phyloP scores from a whole-genome alignment of 2,113 vertebrate species.

The Pteruthius melanotis region DNA sequence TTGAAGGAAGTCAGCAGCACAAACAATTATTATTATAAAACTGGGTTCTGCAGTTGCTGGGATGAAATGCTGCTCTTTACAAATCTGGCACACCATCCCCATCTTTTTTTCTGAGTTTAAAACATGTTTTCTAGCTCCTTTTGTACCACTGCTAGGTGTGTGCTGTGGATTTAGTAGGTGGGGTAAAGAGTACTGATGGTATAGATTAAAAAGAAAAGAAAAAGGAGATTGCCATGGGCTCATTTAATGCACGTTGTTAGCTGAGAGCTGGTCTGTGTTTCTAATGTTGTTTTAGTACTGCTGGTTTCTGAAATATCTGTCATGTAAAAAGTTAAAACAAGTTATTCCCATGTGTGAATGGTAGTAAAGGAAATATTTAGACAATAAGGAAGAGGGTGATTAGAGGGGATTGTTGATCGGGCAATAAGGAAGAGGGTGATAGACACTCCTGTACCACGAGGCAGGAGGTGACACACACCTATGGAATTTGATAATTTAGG shows the following conservation, averaged over 20 bases:
- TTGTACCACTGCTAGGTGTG: not conserved
- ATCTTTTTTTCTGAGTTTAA: not conserved
- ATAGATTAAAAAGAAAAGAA: not conserved
- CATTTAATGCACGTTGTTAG: not conserved
- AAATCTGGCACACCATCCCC: not conserved
- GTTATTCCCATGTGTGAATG: not conserved
- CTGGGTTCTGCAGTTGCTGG: not conserved
- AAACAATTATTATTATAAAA: constrained; percentile 26
- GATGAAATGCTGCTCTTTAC: not conserved
- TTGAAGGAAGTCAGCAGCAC: constrained; percentile 22
- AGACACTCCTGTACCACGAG: not conserved
- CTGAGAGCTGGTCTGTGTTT: not conserved
- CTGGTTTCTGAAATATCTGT: not conserved
- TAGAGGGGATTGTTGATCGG: not conserved
- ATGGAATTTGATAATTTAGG: constrained; percentile 22
- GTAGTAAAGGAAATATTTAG: not conserved
- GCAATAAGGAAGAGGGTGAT: constrained; percentile 34
- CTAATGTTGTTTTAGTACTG: not conserved
- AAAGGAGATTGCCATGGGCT: not conserved
- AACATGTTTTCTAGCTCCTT: not conserved
- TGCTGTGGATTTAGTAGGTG: constrained; percentile 18
- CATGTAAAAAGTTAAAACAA: not conserved
- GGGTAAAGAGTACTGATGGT: not conserved
- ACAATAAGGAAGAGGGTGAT: constrained; percentile 18
- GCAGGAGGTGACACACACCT: not conserved